Evolutionary conservation across 2,888 invertebrate genomes (phyloP).

Genomic region (Drosophila mimetica): DNA sequence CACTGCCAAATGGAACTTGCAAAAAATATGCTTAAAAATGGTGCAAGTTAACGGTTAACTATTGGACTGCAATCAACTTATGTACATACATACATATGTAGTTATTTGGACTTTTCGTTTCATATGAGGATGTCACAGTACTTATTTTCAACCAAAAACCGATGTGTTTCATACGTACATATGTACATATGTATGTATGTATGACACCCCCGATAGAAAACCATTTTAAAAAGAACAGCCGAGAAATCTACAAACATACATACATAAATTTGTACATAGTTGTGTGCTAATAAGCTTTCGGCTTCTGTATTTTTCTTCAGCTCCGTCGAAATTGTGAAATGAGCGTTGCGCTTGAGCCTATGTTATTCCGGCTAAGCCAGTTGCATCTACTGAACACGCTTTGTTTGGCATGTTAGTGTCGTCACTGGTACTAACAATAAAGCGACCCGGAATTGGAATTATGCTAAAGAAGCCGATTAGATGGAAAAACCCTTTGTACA

Average conservation of each 20-base stretch:
- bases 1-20: constrained; percentile 12
- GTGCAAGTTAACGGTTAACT: background rate
- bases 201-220: too few species aligned
- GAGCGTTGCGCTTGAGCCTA: constrained; percentile 35
- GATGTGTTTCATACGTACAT: too few species aligned
- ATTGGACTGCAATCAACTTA: background rate
- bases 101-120: constrained; percentile 37
- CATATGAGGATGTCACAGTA: too few species aligned
- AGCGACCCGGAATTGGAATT: constrained; percentile 49
- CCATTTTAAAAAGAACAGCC: constrained; percentile 30
- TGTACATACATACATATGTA: too few species aligned
- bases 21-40: background rate
- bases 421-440: constrained; percentile 68
- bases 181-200: too few species aligned
- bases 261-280: too few species aligned
- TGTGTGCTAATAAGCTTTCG: constrained; percentile 72
- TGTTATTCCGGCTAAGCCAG: constrained; percentile 17
- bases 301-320: constrained; percentile 26
- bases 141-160: too few species aligned
- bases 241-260: too few species aligned
- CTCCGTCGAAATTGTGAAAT: constrained; percentile 57
- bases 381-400: constrained; percentile 33
- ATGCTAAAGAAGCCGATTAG: constrained; percentile 16
- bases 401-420: constrained; percentile 55
- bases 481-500: constrained; percentile 13